These are phyloP conservation scores for Geodia barretti DNA, from an alignment of 37 sponge, comb jelly and placozoan genomes.

Conservation along the genomic window DNA sequence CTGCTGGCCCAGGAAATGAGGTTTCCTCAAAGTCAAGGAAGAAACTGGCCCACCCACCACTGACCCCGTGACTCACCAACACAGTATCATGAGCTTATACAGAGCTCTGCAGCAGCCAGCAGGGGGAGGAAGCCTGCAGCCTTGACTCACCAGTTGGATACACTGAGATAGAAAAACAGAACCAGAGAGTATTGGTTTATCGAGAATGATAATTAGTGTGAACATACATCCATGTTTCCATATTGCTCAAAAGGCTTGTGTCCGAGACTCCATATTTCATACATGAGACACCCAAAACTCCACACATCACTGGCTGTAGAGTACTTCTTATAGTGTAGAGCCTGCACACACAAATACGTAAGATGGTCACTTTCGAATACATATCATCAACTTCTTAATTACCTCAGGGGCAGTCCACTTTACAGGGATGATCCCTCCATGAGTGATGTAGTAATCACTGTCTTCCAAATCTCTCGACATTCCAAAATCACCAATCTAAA, in stretches of 20 bases:
- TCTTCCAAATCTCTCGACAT: slow-evolving; percentile 59
- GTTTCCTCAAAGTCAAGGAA: too few species aligned
- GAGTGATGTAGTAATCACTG: slow-evolving; percentile 33
- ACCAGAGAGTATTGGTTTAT: too few species aligned
- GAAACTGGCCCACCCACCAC: too few species aligned
- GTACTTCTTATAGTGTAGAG: background rate
- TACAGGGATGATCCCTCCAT: slow-evolving; percentile 52
- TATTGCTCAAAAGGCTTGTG: background rate
- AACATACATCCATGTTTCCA: background rate
- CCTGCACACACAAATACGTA: too few species aligned
- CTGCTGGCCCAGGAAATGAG: too few species aligned
- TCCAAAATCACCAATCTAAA: slow-evolving; percentile 72
- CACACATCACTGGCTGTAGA: background rate
- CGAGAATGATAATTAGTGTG: too few species aligned
- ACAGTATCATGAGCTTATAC: slow-evolving; percentile 39
- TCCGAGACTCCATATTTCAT: background rate
- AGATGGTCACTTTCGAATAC: too few species aligned
- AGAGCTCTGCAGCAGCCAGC: slow-evolving; percentile 48
- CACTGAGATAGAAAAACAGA: background rate
- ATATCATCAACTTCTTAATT: too few species aligned
- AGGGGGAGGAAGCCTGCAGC: slow-evolving; percentile 38
- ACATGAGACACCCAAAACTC: background rate
- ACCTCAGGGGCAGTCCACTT: slow-evolving; percentile 86
- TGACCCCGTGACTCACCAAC: slow-evolving; percentile 48
- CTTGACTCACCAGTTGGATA: background rate